A percentile compares a stretch with the other conserved stretches of the same genome.
phyloP scores from a whole-genome alignment of 2,113 vertebrate species.

The Hoplias malabaricus region DNA sequence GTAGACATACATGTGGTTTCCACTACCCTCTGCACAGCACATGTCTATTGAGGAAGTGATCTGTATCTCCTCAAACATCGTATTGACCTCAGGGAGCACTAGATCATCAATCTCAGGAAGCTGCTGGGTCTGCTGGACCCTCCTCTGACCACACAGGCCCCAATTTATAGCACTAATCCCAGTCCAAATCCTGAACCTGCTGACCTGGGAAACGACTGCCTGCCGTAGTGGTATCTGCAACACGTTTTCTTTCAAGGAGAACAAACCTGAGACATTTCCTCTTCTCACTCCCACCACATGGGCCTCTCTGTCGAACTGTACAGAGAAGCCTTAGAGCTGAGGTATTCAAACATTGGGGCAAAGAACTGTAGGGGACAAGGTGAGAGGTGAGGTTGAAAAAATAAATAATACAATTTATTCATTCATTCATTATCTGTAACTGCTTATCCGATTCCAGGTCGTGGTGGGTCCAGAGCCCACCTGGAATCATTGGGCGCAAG shows the following conservation, averaged over 20 bases:
- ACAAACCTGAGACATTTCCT: not conserved
- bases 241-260: not conserved
- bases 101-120: conserved; percentile 6
- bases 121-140: not conserved
- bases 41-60: not conserved
- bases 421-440: too few relatives aligned
- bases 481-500: too few relatives aligned
- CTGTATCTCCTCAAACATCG: not conserved
- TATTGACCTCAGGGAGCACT: not conserved
- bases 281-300: not conserved
- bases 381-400: too few relatives aligned
- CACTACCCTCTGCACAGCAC: not conserved
- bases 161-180: not conserved
- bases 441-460: too few relatives aligned
- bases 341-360: too few relatives aligned
- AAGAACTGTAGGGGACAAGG: too few relatives aligned
- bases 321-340: too few relatives aligned
- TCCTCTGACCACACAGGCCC: not conserved
- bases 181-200: not conserved
- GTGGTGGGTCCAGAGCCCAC: too few relatives aligned
- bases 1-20: too few relatives aligned
- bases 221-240: not conserved
- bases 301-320: too few relatives aligned
- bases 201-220: not conserved
- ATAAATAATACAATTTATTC: too few relatives aligned